Evolutionary conservation across 2,113 vertebrate genomes (phyloP).

Genomic region (Campylorhamphus procurvoides): DNA sequence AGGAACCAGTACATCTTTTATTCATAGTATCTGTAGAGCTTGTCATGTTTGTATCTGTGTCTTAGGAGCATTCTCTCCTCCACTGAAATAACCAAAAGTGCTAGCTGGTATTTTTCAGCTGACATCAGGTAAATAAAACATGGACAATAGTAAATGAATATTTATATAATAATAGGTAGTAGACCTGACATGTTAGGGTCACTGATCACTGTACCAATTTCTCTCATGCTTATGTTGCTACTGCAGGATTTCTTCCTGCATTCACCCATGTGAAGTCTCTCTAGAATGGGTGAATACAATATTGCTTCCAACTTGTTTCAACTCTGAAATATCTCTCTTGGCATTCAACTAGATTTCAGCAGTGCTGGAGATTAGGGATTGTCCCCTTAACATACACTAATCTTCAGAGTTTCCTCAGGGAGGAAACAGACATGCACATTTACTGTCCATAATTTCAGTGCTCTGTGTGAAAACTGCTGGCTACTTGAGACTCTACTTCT

Average conservation of each 20-base stretch:
- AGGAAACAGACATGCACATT: neutral
- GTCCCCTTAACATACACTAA: neutral
- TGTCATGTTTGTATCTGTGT: conserved; percentile 11
- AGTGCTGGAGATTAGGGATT: neutral
- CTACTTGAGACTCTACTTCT: neutral
- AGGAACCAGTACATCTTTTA: conserved; percentile 61
- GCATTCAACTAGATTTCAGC: neutral
- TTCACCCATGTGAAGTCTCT: neutral
- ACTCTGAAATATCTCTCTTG: neutral
- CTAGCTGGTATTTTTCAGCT: neutral
- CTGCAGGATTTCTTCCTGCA: neutral
- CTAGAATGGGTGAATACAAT: neutral
- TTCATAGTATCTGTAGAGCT: conserved; percentile 41
- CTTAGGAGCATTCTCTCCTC: neutral
- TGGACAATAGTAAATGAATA: neutral
- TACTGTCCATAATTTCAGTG: neutral
- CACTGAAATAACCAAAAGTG: neutral
- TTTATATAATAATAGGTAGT: neutral
- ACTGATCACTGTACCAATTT: neutral
- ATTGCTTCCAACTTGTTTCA: neutral
- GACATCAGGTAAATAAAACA: neutral
- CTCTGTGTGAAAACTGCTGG: neutral
- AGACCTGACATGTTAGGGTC: neutral
- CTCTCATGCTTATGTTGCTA: neutral
- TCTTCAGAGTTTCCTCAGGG: neutral